A percentile compares a stretch with the other conserved stretches of the same genome.
phyloP scores from a whole-genome alignment of 1,140 invertebrate species.

The Pentalonia nigronervosa region DNA sequence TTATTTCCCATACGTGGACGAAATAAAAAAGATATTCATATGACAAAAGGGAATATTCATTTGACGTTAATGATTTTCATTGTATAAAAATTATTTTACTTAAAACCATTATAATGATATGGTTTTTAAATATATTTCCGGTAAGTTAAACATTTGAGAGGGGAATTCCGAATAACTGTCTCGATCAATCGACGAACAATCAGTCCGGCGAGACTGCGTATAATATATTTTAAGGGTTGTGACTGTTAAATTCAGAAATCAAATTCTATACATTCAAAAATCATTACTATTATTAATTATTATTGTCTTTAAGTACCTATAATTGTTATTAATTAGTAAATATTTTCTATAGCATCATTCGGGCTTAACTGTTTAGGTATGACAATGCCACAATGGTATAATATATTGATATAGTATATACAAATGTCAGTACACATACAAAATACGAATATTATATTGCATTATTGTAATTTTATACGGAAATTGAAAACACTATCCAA shows the following conservation, averaged over 20 bases:
- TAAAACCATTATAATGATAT: not conserved
- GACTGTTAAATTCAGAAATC: not conserved
- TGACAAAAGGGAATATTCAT: not conserved
- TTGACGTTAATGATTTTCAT: not conserved
- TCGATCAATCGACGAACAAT: too few species aligned
- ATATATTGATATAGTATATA: too few species aligned
- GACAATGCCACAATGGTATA: too few species aligned
- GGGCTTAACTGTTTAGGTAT: not conserved
- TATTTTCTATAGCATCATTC: not conserved
- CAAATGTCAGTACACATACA: too few species aligned
- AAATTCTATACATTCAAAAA: not conserved
- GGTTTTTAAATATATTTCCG: not conserved
- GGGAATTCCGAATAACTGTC: not conserved
- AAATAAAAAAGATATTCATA: not conserved
- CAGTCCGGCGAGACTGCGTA: too few species aligned
- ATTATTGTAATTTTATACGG: not conserved
- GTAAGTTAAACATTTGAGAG: not conserved
- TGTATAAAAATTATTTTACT: not conserved
- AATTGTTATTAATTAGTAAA: not conserved
- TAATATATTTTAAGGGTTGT: too few species aligned
- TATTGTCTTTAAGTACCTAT: not conserved
- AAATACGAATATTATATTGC: not conserved
- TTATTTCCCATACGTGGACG: not conserved
- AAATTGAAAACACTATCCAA: not conserved
- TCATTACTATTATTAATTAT: not conserved